phyloP scores from a whole-genome alignment of 1,140 invertebrate genomes.

The Plutomurus gul region DNA sequence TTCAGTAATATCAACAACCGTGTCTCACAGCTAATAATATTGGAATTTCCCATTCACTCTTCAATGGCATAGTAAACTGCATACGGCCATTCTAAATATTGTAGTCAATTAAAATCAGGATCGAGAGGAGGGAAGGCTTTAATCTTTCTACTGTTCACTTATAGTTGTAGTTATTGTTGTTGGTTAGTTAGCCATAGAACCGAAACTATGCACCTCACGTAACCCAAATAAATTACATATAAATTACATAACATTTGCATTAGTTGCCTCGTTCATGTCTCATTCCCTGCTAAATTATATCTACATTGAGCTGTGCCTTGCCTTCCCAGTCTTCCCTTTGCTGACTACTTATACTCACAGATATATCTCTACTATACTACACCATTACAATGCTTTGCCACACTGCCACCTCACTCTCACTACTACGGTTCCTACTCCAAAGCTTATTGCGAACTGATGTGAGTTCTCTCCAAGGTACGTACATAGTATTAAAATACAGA shows the following conservation, averaged over 20 bases:
- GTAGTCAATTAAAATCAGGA: too few relatives aligned
- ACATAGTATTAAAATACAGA: too few relatives aligned
- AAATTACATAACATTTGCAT: slow-evolving; percentile 31
- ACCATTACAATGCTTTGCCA: neutral
- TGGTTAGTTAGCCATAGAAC: neutral
- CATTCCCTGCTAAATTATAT: slow-evolving; percentile 29
- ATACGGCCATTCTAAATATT: too few relatives aligned
- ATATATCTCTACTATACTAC: neutral
- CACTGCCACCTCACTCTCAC: too few relatives aligned
- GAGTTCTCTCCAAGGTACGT: too few relatives aligned
- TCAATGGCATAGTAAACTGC: too few relatives aligned
- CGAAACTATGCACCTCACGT: slow-evolving; percentile 21
- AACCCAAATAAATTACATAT: slow-evolving; percentile 16
- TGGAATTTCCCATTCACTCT: slow-evolving; percentile 4
- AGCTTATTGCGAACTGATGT: too few relatives aligned
- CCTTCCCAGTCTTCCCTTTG: neutral
- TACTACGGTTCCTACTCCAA: too few relatives aligned
- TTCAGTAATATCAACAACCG: slow-evolving; percentile 17
- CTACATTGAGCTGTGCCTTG: neutral
- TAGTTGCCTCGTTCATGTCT: slow-evolving; percentile 30
- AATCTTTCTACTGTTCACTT: too few relatives aligned
- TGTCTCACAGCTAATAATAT: slow-evolving; percentile 18
- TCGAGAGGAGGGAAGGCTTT: too few relatives aligned
- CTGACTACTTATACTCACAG: neutral
- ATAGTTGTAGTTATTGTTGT: neutral